Evolutionary conservation across 2,888 invertebrate species (phyloP), one percentile per base, ranked within the genome.

Genomic region (Sturmia bella): DNA sequence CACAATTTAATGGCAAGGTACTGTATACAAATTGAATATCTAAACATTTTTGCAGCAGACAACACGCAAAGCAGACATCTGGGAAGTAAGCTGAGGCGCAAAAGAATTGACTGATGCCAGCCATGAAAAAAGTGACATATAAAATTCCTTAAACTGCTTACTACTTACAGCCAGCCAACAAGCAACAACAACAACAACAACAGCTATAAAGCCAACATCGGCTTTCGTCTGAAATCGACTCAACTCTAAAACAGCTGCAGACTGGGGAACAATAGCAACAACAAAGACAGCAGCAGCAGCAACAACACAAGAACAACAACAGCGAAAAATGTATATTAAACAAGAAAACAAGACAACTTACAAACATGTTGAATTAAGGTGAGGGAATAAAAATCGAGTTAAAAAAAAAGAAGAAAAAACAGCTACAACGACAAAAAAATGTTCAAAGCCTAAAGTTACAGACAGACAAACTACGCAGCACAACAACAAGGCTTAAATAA

Each of bases 321-420:
- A 73, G 13, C 41, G 41, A 48, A 63, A 57, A 54, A 64, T 19
- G 39, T 70, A 39, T 70, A 50, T 64, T 63, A 70, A 77, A 73
- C 73, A 79, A 79, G 66, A 73, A 68, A 68, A 79, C 68, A 73
- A 73, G 81, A 77, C 81, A 81, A 81, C 73, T 63, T 77, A 74
- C 77, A 77, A 81, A 77, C 77, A 81, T 81, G 77, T 69, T 81
- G 81, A 77, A 73, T 50, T 68, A 74, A 74, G 57, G 50, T 37
- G 37, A 80, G 68, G 54, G 66, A 75, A 75, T 19, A 17, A 56
- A 64, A 61, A 41, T 24, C 57, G 13, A 9, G 52, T 13, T 56
- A 75, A 52, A 45, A 56, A 45, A 4, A 48, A 9, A 66, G 21
- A 54, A 17, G 21, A 43, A 4, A 11, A 37, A 27, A 43, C 32